Base-by-base conservation (phyloP, 92 coral and sea anemone genomes). In the Umimayanthus kanabou region DNA sequence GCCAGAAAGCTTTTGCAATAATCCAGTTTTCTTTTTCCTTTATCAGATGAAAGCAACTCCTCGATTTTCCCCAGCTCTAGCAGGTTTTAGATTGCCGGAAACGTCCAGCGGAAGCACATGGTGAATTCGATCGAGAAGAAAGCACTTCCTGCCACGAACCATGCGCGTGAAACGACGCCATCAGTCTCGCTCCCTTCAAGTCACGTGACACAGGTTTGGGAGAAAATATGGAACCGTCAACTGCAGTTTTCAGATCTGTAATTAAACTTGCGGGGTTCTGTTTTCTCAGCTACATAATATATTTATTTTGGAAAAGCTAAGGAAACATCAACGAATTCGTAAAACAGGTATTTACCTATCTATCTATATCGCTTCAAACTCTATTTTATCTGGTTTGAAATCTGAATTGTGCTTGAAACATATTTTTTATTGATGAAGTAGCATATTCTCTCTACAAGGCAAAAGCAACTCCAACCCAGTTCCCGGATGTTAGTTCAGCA, bases 81-180 rank as follows among this genome's bases (percentile, higher is more conserved):
- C 77, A 71, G 89, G 77, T 84, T 84, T 77, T 78, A 79, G 85
- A 85, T 39, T 88, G 98, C 98, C 98, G 98, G 98, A 94, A 94
- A 94, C 92, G 83, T 80, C 65, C 88, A 91, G 93, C 98, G 98
- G 98, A 94, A 94, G 98, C 98, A 94, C 98, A 94, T 94, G 98
- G 98, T 91, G 85, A 90, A 89, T 72, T 92, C 93, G 87, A 80
- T 88, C 79, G 49, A 75, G 80, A 75, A 71, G 87, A 80, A 75
- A 85, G 94, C 93, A 94, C 98, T 94, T 94, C 98, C 98, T 94
- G 94, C 91, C 87, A 83, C 87, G 87, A 92, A 91, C 89, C 93
- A 93, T 81, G 78, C 74, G 85, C 88, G 81, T 85, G 87, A 92
- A 90, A 89, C 92, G 95, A 93, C 94, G 94, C 93, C 94, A 91